Percentiles rank a stretch among this genome's conserved stretches.
Conservation (phyloP, 2,888 invertebrate species). For the Leptodirus hochenwartii region DNA sequence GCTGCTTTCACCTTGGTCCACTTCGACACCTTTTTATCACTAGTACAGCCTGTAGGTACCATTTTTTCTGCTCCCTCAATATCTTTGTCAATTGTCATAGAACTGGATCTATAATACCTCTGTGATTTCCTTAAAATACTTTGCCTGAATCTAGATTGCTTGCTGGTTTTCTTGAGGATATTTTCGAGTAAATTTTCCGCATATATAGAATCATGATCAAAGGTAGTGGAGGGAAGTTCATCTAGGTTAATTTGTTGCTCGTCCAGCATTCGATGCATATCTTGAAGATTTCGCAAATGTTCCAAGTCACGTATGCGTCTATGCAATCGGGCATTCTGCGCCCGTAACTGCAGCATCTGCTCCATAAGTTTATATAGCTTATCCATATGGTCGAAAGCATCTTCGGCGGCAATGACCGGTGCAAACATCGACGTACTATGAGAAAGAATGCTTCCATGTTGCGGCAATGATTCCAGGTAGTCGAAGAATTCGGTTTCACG, state of each 20-base stretch:
- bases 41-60: not conserved
- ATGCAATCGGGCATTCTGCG: conserved; percentile 51
- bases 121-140: conserved; percentile 34
- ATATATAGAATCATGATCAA: conserved; percentile 42
- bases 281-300: conserved; percentile 45
- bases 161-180: conserved; percentile 33
- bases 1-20: conserved; percentile 84
- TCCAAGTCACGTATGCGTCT: conserved; percentile 53
- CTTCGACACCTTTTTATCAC: conserved; percentile 45
- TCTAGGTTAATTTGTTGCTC: conserved; percentile 3
- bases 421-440: conserved; percentile 36
- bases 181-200: conserved; percentile 44
- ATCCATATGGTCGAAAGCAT: conserved; percentile 61
- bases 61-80: conserved; percentile 1
- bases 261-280: conserved; percentile 34
- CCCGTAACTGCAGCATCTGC: conserved; percentile 50
- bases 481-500: conserved; percentile 28
- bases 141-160: conserved; percentile 24
- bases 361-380: conserved; percentile 61
- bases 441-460: conserved; percentile 17
- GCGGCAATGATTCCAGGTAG: conserved; percentile 25
- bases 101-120: conserved; percentile 35
- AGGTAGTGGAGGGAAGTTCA: conserved; percentile 36
- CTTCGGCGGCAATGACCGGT: conserved; percentile 37
- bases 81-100: conserved; percentile 20